Evolutionary conservation across 2,888 invertebrate species (phyloP).

Genomic region (Erpobdella octoculata): DNA sequence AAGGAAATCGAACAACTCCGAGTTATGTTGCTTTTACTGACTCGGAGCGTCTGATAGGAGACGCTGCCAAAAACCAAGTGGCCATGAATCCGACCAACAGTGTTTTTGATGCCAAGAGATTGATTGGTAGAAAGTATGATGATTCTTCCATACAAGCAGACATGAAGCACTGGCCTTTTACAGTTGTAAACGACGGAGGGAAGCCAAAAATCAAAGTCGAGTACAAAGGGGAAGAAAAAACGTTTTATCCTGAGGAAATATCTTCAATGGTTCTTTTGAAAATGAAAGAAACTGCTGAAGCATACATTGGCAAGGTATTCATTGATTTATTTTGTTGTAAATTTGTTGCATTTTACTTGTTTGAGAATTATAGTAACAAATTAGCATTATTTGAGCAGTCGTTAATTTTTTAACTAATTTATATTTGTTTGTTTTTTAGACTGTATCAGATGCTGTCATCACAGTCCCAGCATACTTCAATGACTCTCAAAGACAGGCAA

Average conservation of each 20-base stretch:
- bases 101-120: conserved; percentile 58
- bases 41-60: conserved; percentile 47
- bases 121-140: conserved; percentile 73
- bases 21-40: conserved; percentile 67
- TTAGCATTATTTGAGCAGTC: no score
- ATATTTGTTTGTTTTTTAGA: conserved; percentile 38
- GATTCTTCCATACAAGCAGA: conserved; percentile 71
- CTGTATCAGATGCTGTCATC: conserved; percentile 51
- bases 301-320: conserved; percentile 57
- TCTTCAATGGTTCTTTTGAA: conserved; percentile 85
- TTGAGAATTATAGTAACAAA: no score
- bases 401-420: no score
- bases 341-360: background rate
- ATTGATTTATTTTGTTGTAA: background rate
- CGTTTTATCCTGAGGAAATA: conserved; percentile 82
- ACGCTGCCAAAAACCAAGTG: conserved; percentile 56
- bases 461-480: conserved; percentile 54
- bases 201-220: conserved; percentile 52
- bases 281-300: conserved; percentile 66
- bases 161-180: conserved; percentile 77
- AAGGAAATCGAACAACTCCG: conserved; percentile 66
- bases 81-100: conserved; percentile 70
- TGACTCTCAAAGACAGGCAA: conserved; percentile 55
- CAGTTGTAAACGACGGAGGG: conserved; percentile 47
- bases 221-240: conserved; percentile 79